These are phyloP conservation scores for Amblyteles armatorius DNA, from an alignment of 2,888 invertebrate species.

Conservation along the genomic window DNA sequence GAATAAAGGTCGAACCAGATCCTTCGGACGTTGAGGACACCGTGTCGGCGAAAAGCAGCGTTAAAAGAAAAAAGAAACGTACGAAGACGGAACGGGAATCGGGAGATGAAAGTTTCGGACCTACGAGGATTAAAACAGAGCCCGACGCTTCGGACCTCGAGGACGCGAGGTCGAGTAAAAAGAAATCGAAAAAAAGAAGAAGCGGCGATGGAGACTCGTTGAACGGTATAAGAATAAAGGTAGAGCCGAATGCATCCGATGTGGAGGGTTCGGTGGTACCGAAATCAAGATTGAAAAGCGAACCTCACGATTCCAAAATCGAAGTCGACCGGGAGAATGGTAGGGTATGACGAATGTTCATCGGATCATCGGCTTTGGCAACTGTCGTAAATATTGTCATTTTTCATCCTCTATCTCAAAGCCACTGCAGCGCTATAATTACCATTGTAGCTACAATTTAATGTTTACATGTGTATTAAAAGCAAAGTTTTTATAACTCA, in stretches of 20 bases:
- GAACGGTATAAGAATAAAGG: conserved; percentile 37
- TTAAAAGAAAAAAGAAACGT: conserved; percentile 40
- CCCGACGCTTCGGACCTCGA: conserved; percentile 56
- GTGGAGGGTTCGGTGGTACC: conserved; percentile 33
- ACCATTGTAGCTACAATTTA: neutral
- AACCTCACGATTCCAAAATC: conserved; percentile 19
- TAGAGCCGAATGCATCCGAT: conserved; percentile 57
- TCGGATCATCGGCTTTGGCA: neutral
- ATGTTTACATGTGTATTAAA: neutral
- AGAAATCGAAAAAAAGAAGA: conserved; percentile 58
- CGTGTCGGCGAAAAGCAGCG: conserved; percentile 18
- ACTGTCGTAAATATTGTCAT: neutral
- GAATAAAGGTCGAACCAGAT: conserved; percentile 63
- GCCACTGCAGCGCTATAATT: neutral
- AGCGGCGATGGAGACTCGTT: conserved; percentile 71
- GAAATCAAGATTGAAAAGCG: conserved; percentile 28
- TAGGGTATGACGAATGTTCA: conserved; percentile 11
- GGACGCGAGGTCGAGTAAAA: conserved; percentile 34
- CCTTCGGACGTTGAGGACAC: conserved; percentile 59
- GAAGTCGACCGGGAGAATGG: conserved; percentile 1
- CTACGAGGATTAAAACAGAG: conserved; percentile 60
- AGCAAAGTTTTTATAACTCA: conserved; percentile 14
- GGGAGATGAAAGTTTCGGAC: conserved; percentile 12
- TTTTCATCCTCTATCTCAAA: neutral
- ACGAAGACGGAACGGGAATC: conserved; percentile 10